phyloP scores from a whole-genome alignment of 2,888 invertebrate genomes.

The Protodeltote pygarga region DNA sequence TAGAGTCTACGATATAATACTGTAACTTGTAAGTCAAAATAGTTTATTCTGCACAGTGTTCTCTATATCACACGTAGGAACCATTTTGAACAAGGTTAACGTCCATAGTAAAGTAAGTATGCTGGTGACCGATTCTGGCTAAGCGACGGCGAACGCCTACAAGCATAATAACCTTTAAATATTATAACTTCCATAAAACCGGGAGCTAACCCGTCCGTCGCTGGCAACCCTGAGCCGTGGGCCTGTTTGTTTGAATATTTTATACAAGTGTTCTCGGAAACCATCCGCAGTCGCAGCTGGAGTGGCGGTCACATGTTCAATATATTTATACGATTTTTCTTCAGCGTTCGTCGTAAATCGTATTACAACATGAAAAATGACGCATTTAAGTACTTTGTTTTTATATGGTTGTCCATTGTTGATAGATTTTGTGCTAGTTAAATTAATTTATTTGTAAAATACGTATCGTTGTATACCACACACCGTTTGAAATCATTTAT shows the following conservation, averaged over 20 bases:
- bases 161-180: constrained; percentile 32
- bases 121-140: constrained; percentile 18
- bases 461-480: too few species aligned
- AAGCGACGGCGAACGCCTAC: constrained; percentile 2
- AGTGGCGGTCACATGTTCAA: constrained; percentile 34
- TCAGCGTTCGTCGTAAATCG: constrained; percentile 27
- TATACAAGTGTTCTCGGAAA: constrained; percentile 36
- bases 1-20: too few species aligned
- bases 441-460: constrained; percentile 10
- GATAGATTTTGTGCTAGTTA: constrained; percentile 10
- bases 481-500: too few species aligned
- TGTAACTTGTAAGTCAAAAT: too few species aligned
- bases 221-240: constrained; percentile 32
- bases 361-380: constrained; percentile 24
- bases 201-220: constrained; percentile 22
- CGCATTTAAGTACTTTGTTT: constrained; percentile 14
- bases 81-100: too few species aligned
- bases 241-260: constrained; percentile 44
- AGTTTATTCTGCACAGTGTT: too few species aligned
- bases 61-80: too few species aligned
- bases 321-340: constrained; percentile 38
- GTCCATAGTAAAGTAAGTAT: too few species aligned
- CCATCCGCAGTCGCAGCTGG: constrained; percentile 25
- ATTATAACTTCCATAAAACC: constrained; percentile 33
- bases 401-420: constrained; percentile 19